phyloP scores from a whole-genome alignment of 30 jellyfish, hydroid and myxozoan species.

The Hydra vulgaris region DNA sequence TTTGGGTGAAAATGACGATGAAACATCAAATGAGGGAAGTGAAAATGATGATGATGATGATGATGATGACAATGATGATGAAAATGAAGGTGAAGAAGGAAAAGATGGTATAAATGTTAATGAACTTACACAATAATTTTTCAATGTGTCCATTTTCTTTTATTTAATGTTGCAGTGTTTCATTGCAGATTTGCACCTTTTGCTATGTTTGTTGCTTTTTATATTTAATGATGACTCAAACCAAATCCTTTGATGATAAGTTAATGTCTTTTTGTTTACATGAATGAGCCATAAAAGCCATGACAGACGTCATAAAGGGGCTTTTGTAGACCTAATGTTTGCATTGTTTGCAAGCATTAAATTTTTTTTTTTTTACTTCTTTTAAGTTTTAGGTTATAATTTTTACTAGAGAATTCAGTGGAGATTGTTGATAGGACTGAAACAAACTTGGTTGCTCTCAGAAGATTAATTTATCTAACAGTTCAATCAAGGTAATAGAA shows the following conservation, averaged over 20 bases:
- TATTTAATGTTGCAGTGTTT: not conserved
- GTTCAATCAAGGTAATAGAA: conserved; percentile 83
- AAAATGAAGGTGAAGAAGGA: conserved; percentile 15
- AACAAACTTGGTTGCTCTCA: conserved; percentile 79
- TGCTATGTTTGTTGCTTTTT: not conserved
- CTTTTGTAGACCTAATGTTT: too few species aligned
- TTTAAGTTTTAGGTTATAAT: not conserved
- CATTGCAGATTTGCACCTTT: not conserved
- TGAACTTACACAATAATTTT: too few species aligned
- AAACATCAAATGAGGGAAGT: conserved; percentile 40
- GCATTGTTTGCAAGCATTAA: too few species aligned
- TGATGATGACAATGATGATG: conserved; percentile 64
- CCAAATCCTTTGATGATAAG: too few species aligned
- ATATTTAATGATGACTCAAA: conserved; percentile 10
- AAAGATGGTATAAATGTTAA: conserved; percentile 2
- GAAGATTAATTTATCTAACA: conserved; percentile 81
- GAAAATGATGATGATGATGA: conserved; percentile 76
- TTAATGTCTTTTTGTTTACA: too few species aligned
- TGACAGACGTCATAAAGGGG: too few species aligned
- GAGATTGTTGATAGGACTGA: conserved; percentile 88
- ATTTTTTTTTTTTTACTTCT: too few species aligned
- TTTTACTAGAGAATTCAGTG: conserved; percentile 17
- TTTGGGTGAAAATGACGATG: conserved; percentile 15
- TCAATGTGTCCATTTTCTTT: not conserved
- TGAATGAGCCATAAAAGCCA: too few species aligned